phyloP scores from a whole-genome alignment of 2,797 vertebrate species.

The Poecilia picta region DNA sequence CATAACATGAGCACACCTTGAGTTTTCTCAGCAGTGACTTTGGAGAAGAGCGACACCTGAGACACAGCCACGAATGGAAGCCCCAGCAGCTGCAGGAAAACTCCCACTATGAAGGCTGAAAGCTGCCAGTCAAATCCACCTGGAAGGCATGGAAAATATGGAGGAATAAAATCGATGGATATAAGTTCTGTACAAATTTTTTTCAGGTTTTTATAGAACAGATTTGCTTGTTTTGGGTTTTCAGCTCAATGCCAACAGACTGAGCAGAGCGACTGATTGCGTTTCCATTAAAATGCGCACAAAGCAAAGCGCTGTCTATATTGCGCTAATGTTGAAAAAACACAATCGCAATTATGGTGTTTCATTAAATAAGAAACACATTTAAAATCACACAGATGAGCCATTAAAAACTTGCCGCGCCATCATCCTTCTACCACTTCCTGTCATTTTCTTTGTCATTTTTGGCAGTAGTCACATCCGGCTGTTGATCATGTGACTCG shows the following conservation, averaged over 20 bases:
- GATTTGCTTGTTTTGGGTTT: constrained; percentile 12
- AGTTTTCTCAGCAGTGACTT: constrained; percentile 86
- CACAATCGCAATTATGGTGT: no score
- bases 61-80: constrained; percentile 88
- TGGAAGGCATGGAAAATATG: constrained; percentile 43
- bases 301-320: no score
- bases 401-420: no score
- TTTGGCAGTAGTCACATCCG: no score
- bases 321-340: no score
- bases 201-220: background rate
- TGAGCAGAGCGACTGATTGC: constrained; percentile 13
- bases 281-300: no score
- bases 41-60: constrained; percentile 90
- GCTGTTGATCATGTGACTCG: no score
- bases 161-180: background rate
- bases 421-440: no score
- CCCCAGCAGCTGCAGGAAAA: constrained; percentile 89
- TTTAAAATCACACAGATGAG: no score
- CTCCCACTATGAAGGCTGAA: constrained; percentile 82
- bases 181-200: background rate
- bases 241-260: constrained; percentile 17
- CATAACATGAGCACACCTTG: constrained; percentile 78
- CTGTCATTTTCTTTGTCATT: no score
- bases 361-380: no score
- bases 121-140: constrained; percentile 83